These are phyloP conservation scores for Oreortyx pictus DNA, from an alignment of 2,797 vertebrate species.

Conservation along the genomic window DNA sequence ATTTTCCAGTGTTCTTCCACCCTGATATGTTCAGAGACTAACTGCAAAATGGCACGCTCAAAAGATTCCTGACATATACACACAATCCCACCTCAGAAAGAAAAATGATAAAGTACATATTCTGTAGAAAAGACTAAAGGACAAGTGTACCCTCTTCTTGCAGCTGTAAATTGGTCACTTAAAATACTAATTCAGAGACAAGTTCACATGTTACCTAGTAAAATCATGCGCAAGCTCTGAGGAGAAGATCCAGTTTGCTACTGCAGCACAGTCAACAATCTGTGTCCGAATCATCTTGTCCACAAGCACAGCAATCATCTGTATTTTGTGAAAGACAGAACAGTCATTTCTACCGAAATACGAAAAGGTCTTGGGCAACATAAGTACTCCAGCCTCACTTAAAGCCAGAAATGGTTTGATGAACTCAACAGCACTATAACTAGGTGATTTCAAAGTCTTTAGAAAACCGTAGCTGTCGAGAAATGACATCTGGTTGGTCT, in stretches of 20 bases:
- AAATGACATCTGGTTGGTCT: not conserved
- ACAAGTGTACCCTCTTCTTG: not conserved
- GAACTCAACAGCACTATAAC: not conserved
- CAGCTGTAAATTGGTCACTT: not conserved
- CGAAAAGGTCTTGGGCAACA: not conserved
- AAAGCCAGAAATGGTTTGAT: not conserved
- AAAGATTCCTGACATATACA: not conserved
- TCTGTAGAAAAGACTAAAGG: not conserved
- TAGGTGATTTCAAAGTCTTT: not conserved
- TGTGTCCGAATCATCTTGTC: constrained; percentile 98
- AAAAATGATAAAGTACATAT: accelerated
- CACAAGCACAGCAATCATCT: constrained; percentile 97
- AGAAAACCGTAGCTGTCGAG: not conserved
- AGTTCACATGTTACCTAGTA: constrained; percentile 84
- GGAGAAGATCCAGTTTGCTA: constrained; percentile 99
- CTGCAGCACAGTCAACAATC: constrained; percentile 97
- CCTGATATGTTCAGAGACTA: not conserved
- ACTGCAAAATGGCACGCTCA: not conserved
- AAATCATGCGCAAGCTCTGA: constrained; percentile 96
- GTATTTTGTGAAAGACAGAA: not conserved
- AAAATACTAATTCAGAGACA: not conserved
- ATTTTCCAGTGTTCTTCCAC: not conserved
- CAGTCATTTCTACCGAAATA: not conserved
- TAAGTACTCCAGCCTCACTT: not conserved
- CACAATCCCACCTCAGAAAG: not conserved